Conservation (phyloP, 1,140 invertebrate species). For the Diplogasteroides magnus region DNA sequence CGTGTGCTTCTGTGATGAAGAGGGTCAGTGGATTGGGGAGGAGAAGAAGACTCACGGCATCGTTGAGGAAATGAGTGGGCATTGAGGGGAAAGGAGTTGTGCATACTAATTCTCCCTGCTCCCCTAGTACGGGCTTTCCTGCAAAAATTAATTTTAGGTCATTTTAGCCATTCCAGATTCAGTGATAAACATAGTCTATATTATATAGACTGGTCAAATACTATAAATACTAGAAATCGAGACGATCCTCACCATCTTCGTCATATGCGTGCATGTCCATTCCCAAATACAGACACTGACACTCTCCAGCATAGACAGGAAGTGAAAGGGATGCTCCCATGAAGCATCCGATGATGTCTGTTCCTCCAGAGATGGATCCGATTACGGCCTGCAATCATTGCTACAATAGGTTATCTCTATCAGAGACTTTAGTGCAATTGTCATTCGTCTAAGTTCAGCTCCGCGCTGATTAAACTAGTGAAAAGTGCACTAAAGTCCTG, state of each 20-base stretch:
- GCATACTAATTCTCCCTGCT: slow-evolving; percentile 64
- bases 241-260: slow-evolving; percentile 55
- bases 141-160: slow-evolving; percentile 25
- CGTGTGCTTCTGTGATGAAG: slow-evolving; percentile 43
- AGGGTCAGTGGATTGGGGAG: background rate
- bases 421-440: no score
- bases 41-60: no score
- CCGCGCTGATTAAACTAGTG: no score
- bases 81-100: slow-evolving; percentile 63
- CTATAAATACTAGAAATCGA: background rate
- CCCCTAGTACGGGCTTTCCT: slow-evolving; percentile 59
- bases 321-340: slow-evolving; percentile 61
- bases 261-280: slow-evolving; percentile 60
- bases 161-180: no score
- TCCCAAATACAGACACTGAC: slow-evolving; percentile 61
- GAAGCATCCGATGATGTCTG: slow-evolving; percentile 65
- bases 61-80: slow-evolving; percentile 64
- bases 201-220: background rate
- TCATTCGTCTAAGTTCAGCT: no score
- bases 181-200: no score
- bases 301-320: slow-evolving; percentile 63
- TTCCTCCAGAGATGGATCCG: slow-evolving; percentile 64
- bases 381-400: slow-evolving; percentile 53
- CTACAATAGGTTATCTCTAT: no score
- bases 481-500: no score